These are phyloP conservation scores for Mesaphorura yosii DNA, from an alignment of 1,140 invertebrate genomes.

Conservation along the genomic window DNA sequence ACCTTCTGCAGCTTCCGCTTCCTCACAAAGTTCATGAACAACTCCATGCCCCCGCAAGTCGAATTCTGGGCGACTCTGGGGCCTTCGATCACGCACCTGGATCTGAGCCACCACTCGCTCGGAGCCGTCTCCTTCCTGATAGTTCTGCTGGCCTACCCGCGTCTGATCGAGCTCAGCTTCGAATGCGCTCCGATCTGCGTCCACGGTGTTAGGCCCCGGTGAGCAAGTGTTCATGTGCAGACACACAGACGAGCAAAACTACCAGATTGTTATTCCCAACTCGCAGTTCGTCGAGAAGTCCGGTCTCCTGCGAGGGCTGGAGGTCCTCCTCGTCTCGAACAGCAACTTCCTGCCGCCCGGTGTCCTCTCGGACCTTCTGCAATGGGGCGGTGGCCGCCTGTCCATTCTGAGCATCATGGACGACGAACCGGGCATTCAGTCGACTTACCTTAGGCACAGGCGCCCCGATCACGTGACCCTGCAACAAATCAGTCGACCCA, in stretches of 20 bases:
- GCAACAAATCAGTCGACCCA: not conserved
- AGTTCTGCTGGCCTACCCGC: not conserved
- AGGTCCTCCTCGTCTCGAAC: not conserved
- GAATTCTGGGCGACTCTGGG: not conserved
- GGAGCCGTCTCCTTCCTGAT: not conserved
- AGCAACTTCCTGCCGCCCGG: not conserved
- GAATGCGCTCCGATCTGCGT: not conserved
- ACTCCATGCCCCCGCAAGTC: not conserved
- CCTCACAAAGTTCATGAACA: not conserved
- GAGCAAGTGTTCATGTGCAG: too few relatives aligned
- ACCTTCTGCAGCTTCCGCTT: too few relatives aligned
- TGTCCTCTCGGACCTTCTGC: not conserved
- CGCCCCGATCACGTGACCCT: too few relatives aligned
- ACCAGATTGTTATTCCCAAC: not conserved
- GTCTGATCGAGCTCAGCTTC: not conserved
- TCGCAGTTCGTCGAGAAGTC: not conserved
- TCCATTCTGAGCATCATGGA: too few relatives aligned
- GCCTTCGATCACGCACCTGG: not conserved
- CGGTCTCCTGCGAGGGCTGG: not conserved
- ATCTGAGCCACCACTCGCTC: not conserved
- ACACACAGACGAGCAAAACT: too few relatives aligned
- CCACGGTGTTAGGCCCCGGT: too few relatives aligned
- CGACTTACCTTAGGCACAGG: too few relatives aligned
- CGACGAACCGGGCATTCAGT: too few relatives aligned
- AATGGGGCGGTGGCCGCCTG: too few relatives aligned